Evolutionary conservation across 1,140 invertebrate genomes (phyloP), one percentile per base, ranked within the genome.

Genomic region (Drosophila eugracilis): DNA sequence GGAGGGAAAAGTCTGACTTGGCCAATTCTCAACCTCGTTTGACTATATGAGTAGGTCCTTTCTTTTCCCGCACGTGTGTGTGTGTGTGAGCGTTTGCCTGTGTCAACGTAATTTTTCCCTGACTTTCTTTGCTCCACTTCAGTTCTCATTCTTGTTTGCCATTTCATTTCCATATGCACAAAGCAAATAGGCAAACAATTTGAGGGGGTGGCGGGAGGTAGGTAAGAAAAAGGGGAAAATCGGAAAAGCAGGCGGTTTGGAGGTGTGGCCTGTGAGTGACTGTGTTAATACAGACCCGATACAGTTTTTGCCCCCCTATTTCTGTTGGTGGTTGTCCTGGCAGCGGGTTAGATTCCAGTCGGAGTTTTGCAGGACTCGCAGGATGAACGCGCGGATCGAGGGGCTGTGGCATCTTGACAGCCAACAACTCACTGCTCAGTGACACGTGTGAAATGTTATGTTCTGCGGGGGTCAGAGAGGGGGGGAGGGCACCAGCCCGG

Each of bases 131-230:
- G 57, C 59, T 65, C 50, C 59, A 55, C 70, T 73, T 73, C 26
- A 55, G 72, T 17, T 70, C 44, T 28, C 54, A 48, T 24, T 55
- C 60, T 44, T 86, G 78, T 88, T 86, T 86, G 74, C 83, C 81
- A 88, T 86, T 86, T 86, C 62, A 88, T 88, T 86, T 85, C 74
- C 74, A 88, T 85, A 86, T 81, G 81, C 83, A 81, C 69, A 86
- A 75, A 75, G 77, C 83, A 86, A 88, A 86, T 86, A 80, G 70
- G 81, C 75, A 80, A 86, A 84, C 81, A 86, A 86, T 60, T 67
- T 65, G 45, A 28, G 41, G 47, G 42, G 22, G 19, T 14, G 5
- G 24, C 10, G n/a, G n/a, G n/a, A n/a, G n/a, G n/a, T n/a, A 36
- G 14, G 37, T 17, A 6, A 21, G 30, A 26, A 15, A 30, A 48